phyloP scores from a whole-genome alignment of 2,113 vertebrate species.

The Fregetta grallaria region DNA sequence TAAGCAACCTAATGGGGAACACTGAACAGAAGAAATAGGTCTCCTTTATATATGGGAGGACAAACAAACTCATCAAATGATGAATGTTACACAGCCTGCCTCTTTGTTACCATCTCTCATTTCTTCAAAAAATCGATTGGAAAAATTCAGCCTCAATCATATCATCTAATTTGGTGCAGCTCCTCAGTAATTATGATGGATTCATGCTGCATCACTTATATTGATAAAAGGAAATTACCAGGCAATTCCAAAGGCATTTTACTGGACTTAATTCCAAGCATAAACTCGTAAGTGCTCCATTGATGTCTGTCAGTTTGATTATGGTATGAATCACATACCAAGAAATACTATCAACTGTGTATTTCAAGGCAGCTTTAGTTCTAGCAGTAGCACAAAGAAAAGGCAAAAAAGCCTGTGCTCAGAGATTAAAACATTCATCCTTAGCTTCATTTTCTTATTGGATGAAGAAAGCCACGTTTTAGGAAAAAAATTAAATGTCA shows the following conservation, averaged over 20 bases:
- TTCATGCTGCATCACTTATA: conserved; percentile 3
- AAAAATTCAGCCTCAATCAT: not conserved
- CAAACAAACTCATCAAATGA: not conserved
- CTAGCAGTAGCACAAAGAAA: not conserved
- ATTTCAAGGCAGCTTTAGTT: not conserved
- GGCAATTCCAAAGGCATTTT: conserved; percentile 21
- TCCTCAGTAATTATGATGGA: not conserved
- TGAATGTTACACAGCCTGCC: not conserved
- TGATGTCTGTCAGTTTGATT: conserved; percentile 8
- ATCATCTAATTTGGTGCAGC: not conserved
- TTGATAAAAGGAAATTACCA: not conserved
- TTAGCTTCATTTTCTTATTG: not conserved
- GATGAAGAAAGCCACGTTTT: not conserved
- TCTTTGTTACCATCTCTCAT: not conserved
- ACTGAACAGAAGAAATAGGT: not conserved
- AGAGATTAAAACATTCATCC: not conserved
- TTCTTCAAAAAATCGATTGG: not conserved
- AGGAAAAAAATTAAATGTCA: not conserved
- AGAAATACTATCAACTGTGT: not conserved
- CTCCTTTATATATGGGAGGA: not conserved
- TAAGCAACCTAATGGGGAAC: not conserved
- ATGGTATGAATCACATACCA: not conserved
- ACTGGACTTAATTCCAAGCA: not conserved
- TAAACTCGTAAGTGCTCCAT: not conserved
- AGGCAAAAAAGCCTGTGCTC: not conserved